phyloP scores from a whole-genome alignment of 2,113 vertebrate species.

The Oplegnathus fasciatus region DNA sequence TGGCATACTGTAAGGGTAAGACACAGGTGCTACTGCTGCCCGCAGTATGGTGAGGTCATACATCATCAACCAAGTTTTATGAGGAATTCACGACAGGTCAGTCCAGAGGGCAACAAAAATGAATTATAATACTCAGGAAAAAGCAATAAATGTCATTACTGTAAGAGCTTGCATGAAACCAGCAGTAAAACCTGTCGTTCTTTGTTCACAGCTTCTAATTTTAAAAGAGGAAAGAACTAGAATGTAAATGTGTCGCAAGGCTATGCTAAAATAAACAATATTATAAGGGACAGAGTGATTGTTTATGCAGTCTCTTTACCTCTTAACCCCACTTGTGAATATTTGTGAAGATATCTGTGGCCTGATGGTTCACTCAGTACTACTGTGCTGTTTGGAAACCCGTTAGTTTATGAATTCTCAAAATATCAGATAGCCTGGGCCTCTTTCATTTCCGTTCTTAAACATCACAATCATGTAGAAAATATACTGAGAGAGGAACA shows the following conservation, averaged over 20 bases:
- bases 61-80: constrained; percentile 2
- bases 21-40: neutral
- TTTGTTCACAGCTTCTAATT: neutral
- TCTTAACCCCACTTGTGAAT: constrained; percentile 21
- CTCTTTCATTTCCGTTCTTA: constrained; percentile 53
- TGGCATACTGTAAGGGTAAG: neutral
- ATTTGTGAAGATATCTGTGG: constrained; percentile 10
- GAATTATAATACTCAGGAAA: constrained; percentile 16
- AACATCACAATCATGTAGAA: constrained; percentile 2
- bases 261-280: constrained; percentile 39
- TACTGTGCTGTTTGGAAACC: neutral
- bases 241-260: neutral
- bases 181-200: constrained; percentile 1
- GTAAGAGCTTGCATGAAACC: constrained; percentile 8
- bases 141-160: constrained; percentile 19
- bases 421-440: constrained; percentile 21
- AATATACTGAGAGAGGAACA: neutral
- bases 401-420: constrained; percentile 41
- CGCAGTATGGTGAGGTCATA: constrained; percentile 1
- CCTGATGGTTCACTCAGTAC: neutral
- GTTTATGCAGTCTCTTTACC: constrained; percentile 28
- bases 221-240: neutral
- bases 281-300: constrained; percentile 2
- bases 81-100: constrained; percentile 9
- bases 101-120: constrained; percentile 8